Evolutionary conservation across 2,797 vertebrate species (phyloP).

Genomic region (Bovichtus variegatus): DNA sequence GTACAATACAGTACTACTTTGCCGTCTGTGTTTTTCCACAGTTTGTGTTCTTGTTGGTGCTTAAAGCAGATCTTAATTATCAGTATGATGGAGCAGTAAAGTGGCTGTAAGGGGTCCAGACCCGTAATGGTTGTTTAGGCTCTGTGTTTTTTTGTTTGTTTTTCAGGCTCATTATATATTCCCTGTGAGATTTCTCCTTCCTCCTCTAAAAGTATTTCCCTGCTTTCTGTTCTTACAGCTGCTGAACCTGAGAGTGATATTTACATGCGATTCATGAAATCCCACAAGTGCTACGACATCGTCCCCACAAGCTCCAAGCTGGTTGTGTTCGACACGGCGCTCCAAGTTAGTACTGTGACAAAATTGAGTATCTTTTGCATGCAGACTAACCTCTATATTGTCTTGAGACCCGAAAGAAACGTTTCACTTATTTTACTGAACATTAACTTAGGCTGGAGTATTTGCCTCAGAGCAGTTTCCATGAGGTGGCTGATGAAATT

Average conservation of each 20-base stretch:
- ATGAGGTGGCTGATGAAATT: constrained; percentile 42
- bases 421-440: constrained; percentile 68
- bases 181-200: constrained; percentile 59
- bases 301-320: constrained; percentile 98
- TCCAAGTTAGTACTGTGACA: constrained; percentile 89
- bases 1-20: background rate
- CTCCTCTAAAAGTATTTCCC: constrained; percentile 37
- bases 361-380: background rate
- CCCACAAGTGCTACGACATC: constrained; percentile 99
- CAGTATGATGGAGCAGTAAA: constrained; percentile 58
- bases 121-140: constrained; percentile 72
- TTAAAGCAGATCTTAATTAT: constrained; percentile 56
- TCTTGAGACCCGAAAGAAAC: background rate
- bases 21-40: constrained; percentile 40
- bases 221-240: constrained; percentile 78
- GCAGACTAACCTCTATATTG: background rate
- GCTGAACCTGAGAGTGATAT: constrained; percentile 96
- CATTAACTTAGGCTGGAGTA: constrained; percentile 31
- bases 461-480: constrained; percentile 45
- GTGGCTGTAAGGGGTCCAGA: constrained; percentile 69
- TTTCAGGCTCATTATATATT: constrained; percentile 59
- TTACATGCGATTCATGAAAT: constrained; percentile 99
- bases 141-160: constrained; percentile 48
- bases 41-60: constrained; percentile 47
- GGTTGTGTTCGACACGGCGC: constrained; percentile 97